phyloP scores from a whole-genome alignment of 2,888 invertebrate species.

The Pinctada fucata region DNA sequence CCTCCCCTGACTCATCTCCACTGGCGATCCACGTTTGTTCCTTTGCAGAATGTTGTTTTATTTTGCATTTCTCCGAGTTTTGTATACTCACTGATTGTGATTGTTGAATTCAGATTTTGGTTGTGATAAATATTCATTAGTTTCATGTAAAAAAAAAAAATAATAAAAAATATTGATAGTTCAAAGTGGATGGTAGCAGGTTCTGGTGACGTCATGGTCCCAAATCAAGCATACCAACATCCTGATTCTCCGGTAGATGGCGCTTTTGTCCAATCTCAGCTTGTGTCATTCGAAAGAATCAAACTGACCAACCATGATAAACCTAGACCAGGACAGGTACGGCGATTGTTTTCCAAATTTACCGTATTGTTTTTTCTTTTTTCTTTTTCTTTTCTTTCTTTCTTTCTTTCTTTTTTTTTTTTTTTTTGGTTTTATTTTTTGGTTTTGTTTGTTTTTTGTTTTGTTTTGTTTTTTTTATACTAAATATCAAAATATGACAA shows the following conservation, averaged over 20 bases:
- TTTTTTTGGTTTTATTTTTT: too few species aligned
- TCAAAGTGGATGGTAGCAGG: conserved; percentile 70
- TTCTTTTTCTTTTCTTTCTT: too few species aligned
- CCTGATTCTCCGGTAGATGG: conserved; percentile 63
- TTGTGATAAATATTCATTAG: background rate
- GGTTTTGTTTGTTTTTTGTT: too few species aligned
- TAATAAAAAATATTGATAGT: conserved; percentile 42
- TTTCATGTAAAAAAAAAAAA: background rate
- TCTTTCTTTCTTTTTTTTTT: background rate
- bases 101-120: too few species aligned
- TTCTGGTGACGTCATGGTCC: conserved; percentile 53
- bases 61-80: too few species aligned
- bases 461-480: too few species aligned
- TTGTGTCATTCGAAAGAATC: conserved; percentile 65
- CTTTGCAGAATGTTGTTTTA: too few species aligned
- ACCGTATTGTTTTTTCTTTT: too few species aligned
- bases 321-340: conserved; percentile 57
- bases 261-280: conserved; percentile 54
- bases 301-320: conserved; percentile 65
- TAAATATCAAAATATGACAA: too few species aligned
- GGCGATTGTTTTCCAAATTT: background rate
- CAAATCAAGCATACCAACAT: conserved; percentile 52
- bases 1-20: too few species aligned
- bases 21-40: too few species aligned
- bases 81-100: too few species aligned